Evolutionary conservation across 2,797 vertebrate species (phyloP).

Genomic region (Potorous gilbertii): DNA sequence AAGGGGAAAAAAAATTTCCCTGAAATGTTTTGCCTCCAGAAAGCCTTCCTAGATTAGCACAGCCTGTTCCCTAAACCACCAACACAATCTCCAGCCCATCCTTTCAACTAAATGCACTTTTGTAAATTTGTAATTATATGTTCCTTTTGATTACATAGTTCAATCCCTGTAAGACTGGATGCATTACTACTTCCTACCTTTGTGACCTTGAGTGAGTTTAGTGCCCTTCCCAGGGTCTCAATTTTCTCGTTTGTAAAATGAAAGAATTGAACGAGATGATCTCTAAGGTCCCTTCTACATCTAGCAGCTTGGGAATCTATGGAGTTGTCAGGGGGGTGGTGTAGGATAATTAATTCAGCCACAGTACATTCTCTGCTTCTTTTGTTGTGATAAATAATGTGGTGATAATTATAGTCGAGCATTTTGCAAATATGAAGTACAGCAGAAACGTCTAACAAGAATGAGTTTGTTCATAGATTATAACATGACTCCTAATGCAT

Average conservation of each 20-base stretch:
- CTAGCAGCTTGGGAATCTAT: neutral
- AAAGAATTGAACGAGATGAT: neutral
- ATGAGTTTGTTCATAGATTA: neutral
- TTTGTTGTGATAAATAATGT: constrained; percentile 9
- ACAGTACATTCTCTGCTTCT: neutral
- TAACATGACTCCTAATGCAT: neutral
- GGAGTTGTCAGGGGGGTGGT: neutral
- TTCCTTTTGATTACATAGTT: neutral
- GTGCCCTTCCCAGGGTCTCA: neutral
- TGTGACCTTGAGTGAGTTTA: neutral
- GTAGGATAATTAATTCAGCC: neutral
- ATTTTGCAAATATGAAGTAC: neutral
- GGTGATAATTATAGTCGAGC: neutral
- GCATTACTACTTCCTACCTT: neutral
- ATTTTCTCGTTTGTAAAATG: neutral
- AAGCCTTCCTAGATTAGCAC: neutral
- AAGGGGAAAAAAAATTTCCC: neutral
- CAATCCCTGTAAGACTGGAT: neutral
- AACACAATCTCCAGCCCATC: neutral
- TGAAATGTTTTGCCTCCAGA: neutral
- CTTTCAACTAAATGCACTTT: neutral
- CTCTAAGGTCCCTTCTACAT: neutral
- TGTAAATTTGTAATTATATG: neutral
- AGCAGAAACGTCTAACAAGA: neutral
- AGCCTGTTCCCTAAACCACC: neutral